These are phyloP conservation scores for Clarias gariepinus DNA, from an alignment of 2,113 vertebrate species.

Conservation along the genomic window DNA sequence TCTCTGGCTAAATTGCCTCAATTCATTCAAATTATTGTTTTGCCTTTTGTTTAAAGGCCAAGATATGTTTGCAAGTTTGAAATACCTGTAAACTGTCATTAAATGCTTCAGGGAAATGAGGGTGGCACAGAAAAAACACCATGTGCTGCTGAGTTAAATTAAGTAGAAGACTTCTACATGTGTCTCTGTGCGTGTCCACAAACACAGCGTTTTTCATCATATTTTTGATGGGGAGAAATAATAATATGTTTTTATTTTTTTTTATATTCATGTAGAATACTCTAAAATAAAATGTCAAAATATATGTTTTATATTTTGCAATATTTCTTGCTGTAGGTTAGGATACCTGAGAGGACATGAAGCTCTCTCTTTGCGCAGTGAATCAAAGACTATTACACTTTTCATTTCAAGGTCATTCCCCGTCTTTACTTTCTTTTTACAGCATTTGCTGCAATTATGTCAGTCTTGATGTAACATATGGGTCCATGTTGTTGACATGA, in stretches of 20 bases:
- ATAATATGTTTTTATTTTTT: not conserved
- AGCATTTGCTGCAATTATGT: not conserved
- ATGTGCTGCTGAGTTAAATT: constrained; percentile 63
- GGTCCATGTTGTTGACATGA: not conserved
- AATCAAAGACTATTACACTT: constrained; percentile 23
- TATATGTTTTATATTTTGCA: not conserved
- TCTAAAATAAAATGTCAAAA: too few species aligned
- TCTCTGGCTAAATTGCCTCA: constrained; percentile 73
- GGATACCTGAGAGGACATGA: not conserved
- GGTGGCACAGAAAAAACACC: constrained; percentile 53
- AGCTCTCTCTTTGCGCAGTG: not conserved
- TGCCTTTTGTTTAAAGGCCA: constrained; percentile 76
- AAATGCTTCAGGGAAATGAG: constrained; percentile 73
- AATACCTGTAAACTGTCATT: constrained; percentile 73
- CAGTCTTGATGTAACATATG: not conserved
- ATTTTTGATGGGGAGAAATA: not conserved
- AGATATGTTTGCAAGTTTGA: constrained; percentile 69
- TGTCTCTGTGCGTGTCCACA: constrained; percentile 52
- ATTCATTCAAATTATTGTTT: constrained; percentile 83
- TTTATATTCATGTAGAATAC: too few species aligned
- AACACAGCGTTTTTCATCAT: not conserved
- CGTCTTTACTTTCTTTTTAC: not conserved
- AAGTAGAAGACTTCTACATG: constrained; percentile 51
- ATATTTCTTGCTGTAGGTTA: not conserved
- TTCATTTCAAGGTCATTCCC: constrained; percentile 1